phyloP scores from a whole-genome alignment of 2,113 vertebrate genomes.

The Polypterus senegalus region DNA sequence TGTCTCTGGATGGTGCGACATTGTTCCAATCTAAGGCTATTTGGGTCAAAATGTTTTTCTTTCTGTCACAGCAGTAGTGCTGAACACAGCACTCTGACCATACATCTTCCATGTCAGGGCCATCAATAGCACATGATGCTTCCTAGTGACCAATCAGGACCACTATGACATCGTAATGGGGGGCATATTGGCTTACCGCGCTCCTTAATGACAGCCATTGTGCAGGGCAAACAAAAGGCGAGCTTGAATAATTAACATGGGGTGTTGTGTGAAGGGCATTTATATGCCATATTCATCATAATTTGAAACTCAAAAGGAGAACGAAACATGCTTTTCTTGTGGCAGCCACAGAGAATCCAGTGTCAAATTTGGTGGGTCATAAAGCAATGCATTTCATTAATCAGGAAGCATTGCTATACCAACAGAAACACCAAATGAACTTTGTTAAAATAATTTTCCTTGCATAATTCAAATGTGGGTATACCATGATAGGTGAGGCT shows the following conservation, averaged over 20 bases:
- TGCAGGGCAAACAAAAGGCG: constrained; percentile 55
- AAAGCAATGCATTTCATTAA: constrained; percentile 22
- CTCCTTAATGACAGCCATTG: constrained; percentile 62
- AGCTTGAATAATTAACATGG: constrained; percentile 55
- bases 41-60: constrained; percentile 66
- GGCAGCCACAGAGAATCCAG: constrained; percentile 29
- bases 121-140: constrained; percentile 65
- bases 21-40: constrained; percentile 56
- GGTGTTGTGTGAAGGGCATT: constrained; percentile 50
- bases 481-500: no score
- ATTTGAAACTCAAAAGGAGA: constrained; percentile 36
- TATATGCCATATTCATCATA: constrained; percentile 64
- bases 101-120: constrained; percentile 71
- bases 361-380: constrained; percentile 28
- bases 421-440: not conserved
- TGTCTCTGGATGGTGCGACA: constrained; percentile 67
- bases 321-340: constrained; percentile 13
- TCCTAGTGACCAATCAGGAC: constrained; percentile 64
- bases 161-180: constrained; percentile 34
- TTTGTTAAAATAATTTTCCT: not conserved
- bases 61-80: constrained; percentile 59
- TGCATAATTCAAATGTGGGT: not conserved
- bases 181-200: constrained; percentile 60
- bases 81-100: constrained; percentile 51
- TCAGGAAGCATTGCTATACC: not conserved